A percentile compares a stretch with the other conserved stretches of the same genome.
Conservation (phyloP, 1,140 invertebrate genomes). For the Agrilus planipennis region DNA sequence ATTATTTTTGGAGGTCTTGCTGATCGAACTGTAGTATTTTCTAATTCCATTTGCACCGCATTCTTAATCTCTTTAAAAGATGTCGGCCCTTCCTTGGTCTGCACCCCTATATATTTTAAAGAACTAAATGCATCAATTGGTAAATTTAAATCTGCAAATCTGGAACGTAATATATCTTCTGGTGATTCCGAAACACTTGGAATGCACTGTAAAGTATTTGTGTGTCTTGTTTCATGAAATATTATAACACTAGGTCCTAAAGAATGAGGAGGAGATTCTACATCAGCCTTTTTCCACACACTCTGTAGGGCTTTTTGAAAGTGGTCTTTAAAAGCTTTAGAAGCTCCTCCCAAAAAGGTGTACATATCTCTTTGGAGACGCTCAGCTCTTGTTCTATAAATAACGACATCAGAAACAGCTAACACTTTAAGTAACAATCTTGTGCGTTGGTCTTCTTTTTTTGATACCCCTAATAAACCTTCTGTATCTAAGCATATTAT, state of each 20-base stretch:
- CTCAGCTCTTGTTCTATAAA: conserved; percentile 69
- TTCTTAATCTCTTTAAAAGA: conserved; percentile 42
- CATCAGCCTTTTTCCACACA: conserved; percentile 18
- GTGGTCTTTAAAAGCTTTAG: conserved; percentile 61
- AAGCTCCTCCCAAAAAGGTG: conserved; percentile 67
- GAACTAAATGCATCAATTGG: conserved; percentile 62
- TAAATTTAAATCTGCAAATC: conserved; percentile 49
- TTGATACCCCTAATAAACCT: conserved; percentile 51
- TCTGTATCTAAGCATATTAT: conserved; percentile 73
- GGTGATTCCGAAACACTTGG: conserved; percentile 44
- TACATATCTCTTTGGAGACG: conserved; percentile 68
- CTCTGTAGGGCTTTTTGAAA: conserved; percentile 45
- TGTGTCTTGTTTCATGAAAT: conserved; percentile 63
- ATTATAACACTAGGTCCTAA: conserved; percentile 71
- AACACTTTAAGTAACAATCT: conserved; percentile 65
- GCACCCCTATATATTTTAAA: conserved; percentile 57
- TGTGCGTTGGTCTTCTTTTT: conserved; percentile 56
- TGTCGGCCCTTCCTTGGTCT: conserved; percentile 44
- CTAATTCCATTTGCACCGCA: conserved; percentile 44
- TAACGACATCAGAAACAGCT: conserved; percentile 70
- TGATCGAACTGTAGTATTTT: conserved; percentile 56
- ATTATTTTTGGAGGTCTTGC: conserved; percentile 52
- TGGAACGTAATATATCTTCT: conserved; percentile 51
- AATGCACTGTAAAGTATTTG: conserved; percentile 42
- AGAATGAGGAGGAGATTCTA: conserved; percentile 46